These are phyloP conservation scores for Chondrilla cf. caribensis DNA, from an alignment of 37 sponge, comb jelly and placozoan genomes.

Conservation along the genomic window DNA sequence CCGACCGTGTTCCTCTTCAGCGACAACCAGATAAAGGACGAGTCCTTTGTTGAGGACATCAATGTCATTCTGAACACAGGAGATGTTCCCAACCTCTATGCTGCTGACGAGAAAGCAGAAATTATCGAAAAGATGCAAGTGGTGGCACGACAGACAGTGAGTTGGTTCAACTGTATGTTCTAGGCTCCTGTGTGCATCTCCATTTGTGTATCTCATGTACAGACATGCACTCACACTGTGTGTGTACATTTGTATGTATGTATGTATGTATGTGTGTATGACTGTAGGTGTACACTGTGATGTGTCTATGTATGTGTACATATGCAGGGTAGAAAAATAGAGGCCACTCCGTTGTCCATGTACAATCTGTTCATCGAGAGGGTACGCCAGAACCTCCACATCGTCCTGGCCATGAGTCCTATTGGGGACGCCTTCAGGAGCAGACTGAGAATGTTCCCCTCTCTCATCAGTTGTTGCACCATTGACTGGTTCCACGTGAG, in stretches of 20 bases:
- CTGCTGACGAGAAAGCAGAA: constrained; percentile 94
- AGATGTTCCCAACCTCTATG: constrained; percentile 95
- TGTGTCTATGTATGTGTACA: not conserved
- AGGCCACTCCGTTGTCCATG: constrained; percentile 90
- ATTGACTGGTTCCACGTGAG: constrained; percentile 97
- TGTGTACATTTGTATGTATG: not conserved
- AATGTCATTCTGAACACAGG: constrained; percentile 99
- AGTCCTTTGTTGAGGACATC: constrained; percentile 96
- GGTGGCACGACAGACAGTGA: constrained; percentile 62
- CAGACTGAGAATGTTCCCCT: constrained; percentile 94
- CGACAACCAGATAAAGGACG: constrained; percentile 98
- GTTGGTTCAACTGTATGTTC: not conserved
- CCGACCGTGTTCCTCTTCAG: constrained; percentile 90
- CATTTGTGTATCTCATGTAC: not conserved
- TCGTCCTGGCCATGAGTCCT: constrained; percentile 94
- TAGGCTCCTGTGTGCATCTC: no score
- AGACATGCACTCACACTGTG: not conserved
- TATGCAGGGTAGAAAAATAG: constrained; percentile 75
- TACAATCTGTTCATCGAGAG: constrained; percentile 97
- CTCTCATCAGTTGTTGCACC: constrained; percentile 98
- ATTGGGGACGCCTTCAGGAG: constrained; percentile 97
- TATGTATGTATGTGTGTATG: not conserved
- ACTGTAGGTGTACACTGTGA: not conserved
- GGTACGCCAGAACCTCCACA: constrained; percentile 90
- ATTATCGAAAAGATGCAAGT: constrained; percentile 98